phyloP scores from a whole-genome alignment of 2,797 vertebrate genomes.

The Peromyscus attwateri region DNA sequence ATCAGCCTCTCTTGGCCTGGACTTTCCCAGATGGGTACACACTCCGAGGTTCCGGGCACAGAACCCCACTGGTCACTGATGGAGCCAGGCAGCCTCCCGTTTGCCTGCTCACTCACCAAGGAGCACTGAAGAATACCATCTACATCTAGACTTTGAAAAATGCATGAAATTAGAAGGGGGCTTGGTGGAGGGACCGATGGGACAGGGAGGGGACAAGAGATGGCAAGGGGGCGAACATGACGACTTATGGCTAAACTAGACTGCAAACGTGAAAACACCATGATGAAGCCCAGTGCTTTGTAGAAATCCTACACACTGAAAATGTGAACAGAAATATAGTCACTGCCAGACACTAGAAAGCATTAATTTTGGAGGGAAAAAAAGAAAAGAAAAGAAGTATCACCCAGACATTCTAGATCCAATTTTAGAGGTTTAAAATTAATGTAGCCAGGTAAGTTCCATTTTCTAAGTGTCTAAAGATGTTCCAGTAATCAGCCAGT shows the following conservation, averaged over 20 bases:
- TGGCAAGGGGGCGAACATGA: background rate
- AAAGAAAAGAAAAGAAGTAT: background rate
- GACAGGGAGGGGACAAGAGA: background rate
- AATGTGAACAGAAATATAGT: background rate
- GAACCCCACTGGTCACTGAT: background rate
- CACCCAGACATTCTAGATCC: background rate
- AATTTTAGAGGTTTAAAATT: constrained; percentile 14
- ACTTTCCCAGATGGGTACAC: background rate
- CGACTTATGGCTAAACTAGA: background rate
- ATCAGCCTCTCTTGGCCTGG: background rate
- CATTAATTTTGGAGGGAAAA: background rate
- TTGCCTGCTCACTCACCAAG: background rate
- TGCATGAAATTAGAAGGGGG: background rate
- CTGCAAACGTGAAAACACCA: background rate
- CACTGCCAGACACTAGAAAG: background rate
- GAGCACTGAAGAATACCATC: background rate
- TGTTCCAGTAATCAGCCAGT: constrained; percentile 7
- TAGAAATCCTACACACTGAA: background rate
- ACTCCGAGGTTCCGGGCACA: background rate
- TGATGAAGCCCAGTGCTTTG: background rate
- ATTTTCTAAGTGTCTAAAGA: constrained; percentile 50
- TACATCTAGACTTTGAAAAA: background rate
- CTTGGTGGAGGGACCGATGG: background rate
- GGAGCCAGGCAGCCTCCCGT: background rate
- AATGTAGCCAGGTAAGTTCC: background rate